Evolutionary conservation across 2,113 vertebrate species (phyloP).

Genomic region (Platanista minor): DNA sequence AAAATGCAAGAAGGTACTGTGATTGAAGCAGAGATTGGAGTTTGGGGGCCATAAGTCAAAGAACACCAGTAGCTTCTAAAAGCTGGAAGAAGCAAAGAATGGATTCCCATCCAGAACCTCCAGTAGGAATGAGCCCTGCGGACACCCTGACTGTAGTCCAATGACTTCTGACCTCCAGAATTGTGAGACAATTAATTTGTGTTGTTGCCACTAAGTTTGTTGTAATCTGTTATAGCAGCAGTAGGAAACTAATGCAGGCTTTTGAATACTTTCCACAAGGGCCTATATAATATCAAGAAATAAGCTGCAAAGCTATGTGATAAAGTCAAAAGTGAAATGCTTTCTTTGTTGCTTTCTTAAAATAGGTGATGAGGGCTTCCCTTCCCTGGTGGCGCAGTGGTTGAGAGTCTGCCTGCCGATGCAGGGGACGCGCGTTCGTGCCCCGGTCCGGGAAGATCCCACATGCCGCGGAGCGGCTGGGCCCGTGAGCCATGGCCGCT

Average conservation of each 20-base stretch:
- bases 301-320: neutral
- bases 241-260: neutral
- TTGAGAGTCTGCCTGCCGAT: too few species aligned
- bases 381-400: too few species aligned
- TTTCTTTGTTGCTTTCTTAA: constrained; percentile 15
- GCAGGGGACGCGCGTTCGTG: too few species aligned
- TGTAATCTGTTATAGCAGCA: neutral
- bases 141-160: neutral
- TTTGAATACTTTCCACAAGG: neutral
- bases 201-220: neutral
- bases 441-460: too few species aligned
- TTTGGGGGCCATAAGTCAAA: neutral
- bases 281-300: neutral
- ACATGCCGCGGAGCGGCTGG: too few species aligned
- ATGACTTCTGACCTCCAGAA: neutral
- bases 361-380: neutral
- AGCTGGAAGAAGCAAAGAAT: neutral
- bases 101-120: neutral
- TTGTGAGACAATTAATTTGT: neutral
- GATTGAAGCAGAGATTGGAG: neutral
- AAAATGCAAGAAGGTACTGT: neutral
- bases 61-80: neutral
- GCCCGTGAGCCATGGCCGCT: too few species aligned
- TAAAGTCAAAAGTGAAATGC: neutral
- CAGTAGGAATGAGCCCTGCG: neutral